phyloP scores from a whole-genome alignment of 2,888 invertebrate genomes.

The Plemyria rubiginata region DNA sequence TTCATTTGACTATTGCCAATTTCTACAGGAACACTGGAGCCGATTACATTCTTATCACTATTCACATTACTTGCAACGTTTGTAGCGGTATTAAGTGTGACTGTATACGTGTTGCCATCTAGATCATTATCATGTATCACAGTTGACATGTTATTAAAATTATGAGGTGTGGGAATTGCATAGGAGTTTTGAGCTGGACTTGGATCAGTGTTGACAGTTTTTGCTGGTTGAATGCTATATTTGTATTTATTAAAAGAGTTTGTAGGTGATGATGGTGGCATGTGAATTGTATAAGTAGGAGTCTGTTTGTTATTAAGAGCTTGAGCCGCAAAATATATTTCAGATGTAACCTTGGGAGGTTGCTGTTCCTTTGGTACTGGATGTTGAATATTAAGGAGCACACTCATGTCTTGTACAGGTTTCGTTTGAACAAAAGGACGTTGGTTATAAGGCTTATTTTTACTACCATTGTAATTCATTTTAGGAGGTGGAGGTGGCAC shows the following conservation, averaged over 20 bases:
- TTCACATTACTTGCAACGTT: constrained; percentile 64
- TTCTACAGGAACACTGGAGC: constrained; percentile 71
- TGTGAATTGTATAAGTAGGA: constrained; percentile 73
- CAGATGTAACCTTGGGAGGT: constrained; percentile 79
- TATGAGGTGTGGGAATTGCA: constrained; percentile 50
- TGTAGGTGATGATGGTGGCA: constrained; percentile 58
- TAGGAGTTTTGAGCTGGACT: constrained; percentile 54
- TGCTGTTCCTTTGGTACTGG: constrained; percentile 68
- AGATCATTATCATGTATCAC: constrained; percentile 53
- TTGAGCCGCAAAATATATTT: constrained; percentile 80
- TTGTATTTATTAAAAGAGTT: constrained; percentile 51
- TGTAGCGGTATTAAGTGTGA: constrained; percentile 72
- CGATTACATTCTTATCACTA: constrained; percentile 63
- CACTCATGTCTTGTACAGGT: constrained; percentile 78
- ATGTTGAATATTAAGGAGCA: constrained; percentile 76
- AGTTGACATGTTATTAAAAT: constrained; percentile 58
- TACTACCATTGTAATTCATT: constrained; percentile 63
- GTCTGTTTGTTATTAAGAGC: constrained; percentile 67
- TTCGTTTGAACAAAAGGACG: constrained; percentile 73
- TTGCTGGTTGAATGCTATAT: constrained; percentile 42
- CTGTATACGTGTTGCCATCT: constrained; percentile 63
- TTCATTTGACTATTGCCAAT: constrained; percentile 65
- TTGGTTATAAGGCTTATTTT: constrained; percentile 68
- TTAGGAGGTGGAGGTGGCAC: constrained; percentile 81
- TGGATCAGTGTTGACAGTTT: constrained; percentile 32